Base-by-base conservation (phyloP, 2,113 vertebrate genomes). In the Arvicanthis niloticus region DNA sequence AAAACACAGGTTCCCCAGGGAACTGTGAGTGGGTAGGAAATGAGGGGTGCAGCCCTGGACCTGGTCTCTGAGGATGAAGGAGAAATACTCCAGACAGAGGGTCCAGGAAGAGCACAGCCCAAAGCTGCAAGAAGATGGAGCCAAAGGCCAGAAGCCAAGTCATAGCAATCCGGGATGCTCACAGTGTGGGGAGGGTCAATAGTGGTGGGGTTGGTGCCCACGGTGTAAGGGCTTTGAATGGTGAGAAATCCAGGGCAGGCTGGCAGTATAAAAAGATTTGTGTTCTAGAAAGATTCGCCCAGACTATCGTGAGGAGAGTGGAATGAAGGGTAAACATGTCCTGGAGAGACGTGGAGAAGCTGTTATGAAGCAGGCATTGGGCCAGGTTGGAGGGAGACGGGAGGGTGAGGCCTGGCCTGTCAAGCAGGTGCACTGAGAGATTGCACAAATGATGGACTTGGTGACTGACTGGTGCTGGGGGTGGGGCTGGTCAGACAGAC, bases 251-350 rank as follows among this genome's bases (percentile, higher is more conserved):
- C 40, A 60, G 95, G 53, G 56, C 3, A 72, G 22, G 53, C 7
- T 73, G 67, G 75, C 70, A 42, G 77, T 60, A 37, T 40, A 24
- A 51, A 92, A 78, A 91, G 22, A 40, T 65, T 10, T 67, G 70
- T 95, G 85, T 92, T 96, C 40, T 91, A 93, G 86, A 94, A 87
- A 92, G 91, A 81, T 24, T 24, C 81, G 40, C 10, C 78, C 37
- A 42, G 91, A 82, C 24, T 68, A 60, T 60, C 45, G 11, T 53
- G 48, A 93, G 70, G 89, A 85, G 53, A 73, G 24, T 70, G 65
- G 48, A 34, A 24, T 31, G 11, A 5, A 19, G 67, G 78, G 12
- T 86, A 58, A 70, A 10, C 24, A 6, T 60, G 67, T 42, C 31
- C 76, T 37, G 22, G 60, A 26, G 85, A 81, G 40, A 42, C 13